Conservation (phyloP, 2,797 vertebrate species). For the Labeo calbasu region DNA sequence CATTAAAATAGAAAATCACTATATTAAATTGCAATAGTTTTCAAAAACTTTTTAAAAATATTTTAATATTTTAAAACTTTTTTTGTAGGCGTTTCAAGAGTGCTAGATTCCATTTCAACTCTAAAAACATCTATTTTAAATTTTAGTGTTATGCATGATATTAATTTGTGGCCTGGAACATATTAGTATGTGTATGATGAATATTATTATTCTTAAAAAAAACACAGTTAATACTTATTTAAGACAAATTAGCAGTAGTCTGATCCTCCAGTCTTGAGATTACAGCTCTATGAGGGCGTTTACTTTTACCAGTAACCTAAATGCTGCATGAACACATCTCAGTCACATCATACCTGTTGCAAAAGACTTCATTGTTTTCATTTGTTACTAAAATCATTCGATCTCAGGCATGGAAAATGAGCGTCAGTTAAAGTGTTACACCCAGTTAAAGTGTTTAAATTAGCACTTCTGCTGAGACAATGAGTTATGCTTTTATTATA, state of each 20-base stretch:
- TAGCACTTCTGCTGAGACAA: background rate
- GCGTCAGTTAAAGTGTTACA: background rate
- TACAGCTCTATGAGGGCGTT: background rate
- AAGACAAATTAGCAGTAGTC: background rate
- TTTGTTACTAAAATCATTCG: background rate
- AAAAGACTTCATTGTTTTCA: background rate
- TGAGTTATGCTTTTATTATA: background rate
- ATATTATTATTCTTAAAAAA: background rate
- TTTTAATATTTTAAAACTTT: no score
- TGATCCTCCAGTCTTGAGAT: background rate
- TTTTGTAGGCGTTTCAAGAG: no score
- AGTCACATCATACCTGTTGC: background rate
- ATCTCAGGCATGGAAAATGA: background rate
- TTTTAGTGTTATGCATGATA: background rate
- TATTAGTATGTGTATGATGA: background rate
- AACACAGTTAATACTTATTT: background rate
- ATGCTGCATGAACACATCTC: background rate
- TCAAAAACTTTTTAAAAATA: no score
- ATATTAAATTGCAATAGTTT: no score
- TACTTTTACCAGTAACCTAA: background rate
- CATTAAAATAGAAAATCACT: no score
- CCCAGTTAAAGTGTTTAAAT: background rate
- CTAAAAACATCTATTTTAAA: background rate
- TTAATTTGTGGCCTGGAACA: background rate
- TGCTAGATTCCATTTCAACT: background rate